Percentiles rank a stretch among this genome's conserved stretches.
Evolutionary conservation across 2,113 vertebrate species (phyloP).

Genomic region (Cynocephalus volans): DNA sequence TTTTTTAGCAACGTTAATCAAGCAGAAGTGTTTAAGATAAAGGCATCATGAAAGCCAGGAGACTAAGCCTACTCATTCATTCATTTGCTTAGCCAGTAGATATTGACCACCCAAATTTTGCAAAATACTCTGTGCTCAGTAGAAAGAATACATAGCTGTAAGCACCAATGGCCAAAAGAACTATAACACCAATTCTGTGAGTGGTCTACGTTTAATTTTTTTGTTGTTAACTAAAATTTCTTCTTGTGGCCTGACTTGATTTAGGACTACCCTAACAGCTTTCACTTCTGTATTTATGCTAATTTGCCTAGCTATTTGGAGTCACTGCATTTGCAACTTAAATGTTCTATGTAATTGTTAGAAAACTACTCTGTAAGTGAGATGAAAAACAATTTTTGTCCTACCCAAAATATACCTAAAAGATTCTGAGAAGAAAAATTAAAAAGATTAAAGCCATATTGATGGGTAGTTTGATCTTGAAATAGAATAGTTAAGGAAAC

Average conservation of each 20-base stretch:
- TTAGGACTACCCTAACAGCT: constrained; percentile 61
- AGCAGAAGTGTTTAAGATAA: not conserved
- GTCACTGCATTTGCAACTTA: constrained; percentile 79
- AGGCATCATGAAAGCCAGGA: not conserved
- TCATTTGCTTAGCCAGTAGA: not conserved
- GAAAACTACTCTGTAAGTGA: constrained; percentile 76
- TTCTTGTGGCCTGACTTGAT: constrained; percentile 61
- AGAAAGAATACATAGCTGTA: not conserved
- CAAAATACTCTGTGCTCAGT: not conserved
- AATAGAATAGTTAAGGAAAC: not conserved
- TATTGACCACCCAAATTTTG: not conserved
- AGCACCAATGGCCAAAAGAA: not conserved
- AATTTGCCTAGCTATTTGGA: constrained; percentile 82
- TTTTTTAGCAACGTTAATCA: not conserved
- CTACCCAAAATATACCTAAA: constrained; percentile 61
- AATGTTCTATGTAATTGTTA: constrained; percentile 76
- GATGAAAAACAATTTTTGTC: constrained; percentile 79
- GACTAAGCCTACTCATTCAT: not conserved
- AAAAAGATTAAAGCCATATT: not conserved
- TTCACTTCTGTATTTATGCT: constrained; percentile 75
- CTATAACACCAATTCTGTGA: not conserved
- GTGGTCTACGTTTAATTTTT: not conserved
- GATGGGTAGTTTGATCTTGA: not conserved
- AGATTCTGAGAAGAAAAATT: not conserved
- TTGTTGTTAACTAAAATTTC: constrained; percentile 16